Evolutionary conservation across 1,140 invertebrate genomes (phyloP).

Genomic region (Diorhabda sublineata): DNA sequence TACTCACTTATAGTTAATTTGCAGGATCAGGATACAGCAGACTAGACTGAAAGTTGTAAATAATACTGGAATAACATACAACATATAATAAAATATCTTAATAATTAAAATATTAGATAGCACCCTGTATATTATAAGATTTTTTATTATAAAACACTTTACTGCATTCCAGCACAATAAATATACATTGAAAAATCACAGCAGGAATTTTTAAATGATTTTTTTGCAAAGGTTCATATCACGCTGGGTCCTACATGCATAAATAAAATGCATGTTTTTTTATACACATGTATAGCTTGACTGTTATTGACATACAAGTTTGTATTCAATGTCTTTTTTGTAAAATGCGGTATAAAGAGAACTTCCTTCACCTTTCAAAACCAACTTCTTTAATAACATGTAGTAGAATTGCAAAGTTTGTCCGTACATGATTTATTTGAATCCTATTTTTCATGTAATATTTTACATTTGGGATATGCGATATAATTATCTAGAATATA

Average conservation of each 20-base stretch:
- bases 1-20: too few species aligned
- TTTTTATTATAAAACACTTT: slow-evolving; percentile 16
- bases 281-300: slow-evolving; percentile 35
- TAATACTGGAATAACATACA: not conserved
- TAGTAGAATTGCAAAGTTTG: too few species aligned
- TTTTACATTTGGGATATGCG: too few species aligned
- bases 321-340: slow-evolving; percentile 35
- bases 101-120: slow-evolving; percentile 21
- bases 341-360: too few species aligned
- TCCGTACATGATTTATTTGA: too few species aligned
- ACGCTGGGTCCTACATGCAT: slow-evolving; percentile 36
- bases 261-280: slow-evolving; percentile 39
- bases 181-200: slow-evolving; percentile 3
- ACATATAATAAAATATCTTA: slow-evolving; percentile 21
- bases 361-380: too few species aligned
- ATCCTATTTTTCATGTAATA: too few species aligned
- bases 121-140: slow-evolving; percentile 23
- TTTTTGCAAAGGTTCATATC: slow-evolving; percentile 37
- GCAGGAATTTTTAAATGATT: not conserved
- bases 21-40: too few species aligned
- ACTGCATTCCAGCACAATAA: not conserved
- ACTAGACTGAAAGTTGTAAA: too few species aligned
- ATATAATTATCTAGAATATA: too few species aligned
- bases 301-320: slow-evolving; percentile 34
- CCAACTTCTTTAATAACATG: too few species aligned